Conservation (phyloP, 2,113 vertebrate species). For the Limanda limanda region DNA sequence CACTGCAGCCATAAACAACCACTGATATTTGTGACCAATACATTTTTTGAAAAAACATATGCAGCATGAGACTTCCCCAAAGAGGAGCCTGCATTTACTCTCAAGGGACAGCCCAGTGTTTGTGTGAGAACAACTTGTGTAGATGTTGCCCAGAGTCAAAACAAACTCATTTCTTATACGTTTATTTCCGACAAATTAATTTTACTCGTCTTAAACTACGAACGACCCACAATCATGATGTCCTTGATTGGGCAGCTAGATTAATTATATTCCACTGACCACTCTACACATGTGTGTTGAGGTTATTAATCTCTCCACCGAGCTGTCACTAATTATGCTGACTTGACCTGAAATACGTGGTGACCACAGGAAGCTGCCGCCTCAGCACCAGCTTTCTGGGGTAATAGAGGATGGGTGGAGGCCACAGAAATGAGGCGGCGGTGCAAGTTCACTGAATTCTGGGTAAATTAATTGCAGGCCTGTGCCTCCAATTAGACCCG, state of each 20-base stretch:
- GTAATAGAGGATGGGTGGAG: slow-evolving; percentile 47
- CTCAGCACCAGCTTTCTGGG: slow-evolving; percentile 69
- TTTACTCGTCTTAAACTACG: not conserved
- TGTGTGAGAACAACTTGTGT: slow-evolving; percentile 2
- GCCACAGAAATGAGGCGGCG: slow-evolving; percentile 55
- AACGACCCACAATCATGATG: slow-evolving; percentile 38
- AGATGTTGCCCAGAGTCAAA: not conserved
- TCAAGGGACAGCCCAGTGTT: no score
- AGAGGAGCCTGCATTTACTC: no score
- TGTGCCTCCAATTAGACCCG: slow-evolving; percentile 79
- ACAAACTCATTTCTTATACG: not conserved
- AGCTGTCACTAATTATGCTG: slow-evolving; percentile 79
- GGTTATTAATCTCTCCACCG: slow-evolving; percentile 75
- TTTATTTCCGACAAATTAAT: slow-evolving; percentile 8
- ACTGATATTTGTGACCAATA: not conserved
- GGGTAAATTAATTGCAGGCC: slow-evolving; percentile 81
- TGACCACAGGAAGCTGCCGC: slow-evolving; percentile 64
- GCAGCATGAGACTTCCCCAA: not conserved
- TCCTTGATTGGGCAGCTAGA: slow-evolving; percentile 42
- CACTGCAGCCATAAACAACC: not conserved
- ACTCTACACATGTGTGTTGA: slow-evolving; percentile 45
- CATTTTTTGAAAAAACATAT: not conserved
- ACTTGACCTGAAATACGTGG: slow-evolving; percentile 66
- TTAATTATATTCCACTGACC: slow-evolving; percentile 64
- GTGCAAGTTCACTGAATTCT: slow-evolving; percentile 69